Evolutionary conservation across 2,888 invertebrate species (phyloP).

Genomic region (Brassicogethes aeneus): DNA sequence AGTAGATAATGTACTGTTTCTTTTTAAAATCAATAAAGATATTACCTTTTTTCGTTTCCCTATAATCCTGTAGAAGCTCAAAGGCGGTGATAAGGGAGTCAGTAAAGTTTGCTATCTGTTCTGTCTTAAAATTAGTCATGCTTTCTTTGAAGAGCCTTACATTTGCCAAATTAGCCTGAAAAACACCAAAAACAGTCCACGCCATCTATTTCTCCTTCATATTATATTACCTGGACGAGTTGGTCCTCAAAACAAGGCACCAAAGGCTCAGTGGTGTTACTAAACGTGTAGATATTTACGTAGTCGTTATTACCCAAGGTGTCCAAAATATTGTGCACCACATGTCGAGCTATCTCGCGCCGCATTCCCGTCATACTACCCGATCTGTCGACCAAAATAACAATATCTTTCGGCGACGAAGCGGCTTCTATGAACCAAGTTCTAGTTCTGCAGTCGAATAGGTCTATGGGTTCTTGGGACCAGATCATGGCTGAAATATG

Average conservation of each 20-base stretch:
- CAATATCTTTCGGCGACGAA: conserved; percentile 90
- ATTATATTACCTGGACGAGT: conserved; percentile 69
- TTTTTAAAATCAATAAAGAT: background rate
- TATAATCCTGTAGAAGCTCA: conserved; percentile 55
- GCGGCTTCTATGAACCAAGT: conserved; percentile 98
- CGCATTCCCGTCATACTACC: conserved; percentile 61
- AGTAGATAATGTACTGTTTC: too few species aligned
- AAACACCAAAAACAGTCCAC: conserved; percentile 13
- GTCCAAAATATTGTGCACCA: conserved; percentile 82
- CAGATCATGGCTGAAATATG: conserved; percentile 71
- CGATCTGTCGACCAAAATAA: conserved; percentile 58
- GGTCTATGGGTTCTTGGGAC: conserved; percentile 74
- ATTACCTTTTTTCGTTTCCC: conserved; percentile 30
- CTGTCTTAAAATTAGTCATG: conserved; percentile 68
- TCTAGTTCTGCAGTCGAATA: conserved; percentile 90
- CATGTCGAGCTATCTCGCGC: conserved; percentile 83
- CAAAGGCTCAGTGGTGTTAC: conserved; percentile 67
- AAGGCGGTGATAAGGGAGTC: conserved; percentile 84
- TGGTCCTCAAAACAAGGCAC: conserved; percentile 85
- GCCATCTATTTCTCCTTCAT: background rate
- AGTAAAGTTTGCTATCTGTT: conserved; percentile 90
- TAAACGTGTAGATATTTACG: conserved; percentile 93
- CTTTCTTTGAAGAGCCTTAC: conserved; percentile 73
- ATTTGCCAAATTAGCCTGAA: conserved; percentile 76
- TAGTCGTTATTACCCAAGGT: conserved; percentile 97